Conservation (phyloP, 2,888 invertebrate genomes). For the Camponotus fellah region DNA sequence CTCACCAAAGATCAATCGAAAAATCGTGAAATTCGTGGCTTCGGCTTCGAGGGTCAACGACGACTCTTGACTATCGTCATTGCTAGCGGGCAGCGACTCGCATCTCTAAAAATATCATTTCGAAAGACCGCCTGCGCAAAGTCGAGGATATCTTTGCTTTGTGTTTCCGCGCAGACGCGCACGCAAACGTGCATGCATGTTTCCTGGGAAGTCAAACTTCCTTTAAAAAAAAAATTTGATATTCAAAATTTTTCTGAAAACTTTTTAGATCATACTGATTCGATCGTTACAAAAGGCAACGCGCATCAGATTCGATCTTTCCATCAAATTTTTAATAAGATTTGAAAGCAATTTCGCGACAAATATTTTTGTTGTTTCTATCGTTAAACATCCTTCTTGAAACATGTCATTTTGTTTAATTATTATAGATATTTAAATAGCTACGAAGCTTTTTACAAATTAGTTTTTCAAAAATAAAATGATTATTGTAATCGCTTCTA, state of each 20-base stretch:
- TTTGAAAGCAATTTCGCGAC: neutral
- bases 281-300: neutral
- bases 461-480: neutral
- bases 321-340: neutral
- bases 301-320: neutral
- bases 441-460: neutral
- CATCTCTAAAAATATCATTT: constrained; percentile 75
- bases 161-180: constrained; percentile 60
- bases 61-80: constrained; percentile 70
- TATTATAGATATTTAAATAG: neutral
- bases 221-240: constrained; percentile 18
- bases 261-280: neutral
- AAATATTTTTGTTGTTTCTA: neutral
- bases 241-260: neutral
- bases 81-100: constrained; percentile 71
- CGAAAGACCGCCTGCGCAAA: constrained; percentile 75
- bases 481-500: neutral
- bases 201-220: constrained; percentile 46
- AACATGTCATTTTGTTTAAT: neutral
- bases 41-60: constrained; percentile 62
- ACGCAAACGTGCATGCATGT: constrained; percentile 53
- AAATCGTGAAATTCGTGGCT: constrained; percentile 45
- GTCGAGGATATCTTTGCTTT: constrained; percentile 41
- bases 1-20: constrained; percentile 64
- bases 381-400: neutral